Conservation (phyloP, 2,113 vertebrate species). For the Vanacampus margaritifer region DNA sequence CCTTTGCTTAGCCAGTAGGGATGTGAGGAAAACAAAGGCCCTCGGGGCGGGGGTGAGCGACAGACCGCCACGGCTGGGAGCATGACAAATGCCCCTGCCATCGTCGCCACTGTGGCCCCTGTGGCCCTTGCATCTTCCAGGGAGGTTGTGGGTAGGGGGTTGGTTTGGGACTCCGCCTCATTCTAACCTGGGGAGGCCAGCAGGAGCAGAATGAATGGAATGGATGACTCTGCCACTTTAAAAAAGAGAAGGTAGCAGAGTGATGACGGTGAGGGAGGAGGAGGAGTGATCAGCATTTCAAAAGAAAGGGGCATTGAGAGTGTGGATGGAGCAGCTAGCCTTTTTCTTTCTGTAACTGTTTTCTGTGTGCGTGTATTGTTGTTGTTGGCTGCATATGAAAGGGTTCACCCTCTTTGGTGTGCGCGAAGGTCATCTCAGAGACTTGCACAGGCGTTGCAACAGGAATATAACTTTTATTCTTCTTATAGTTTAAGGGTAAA, state of each 20-base stretch:
- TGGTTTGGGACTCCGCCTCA: slow-evolving; percentile 20
- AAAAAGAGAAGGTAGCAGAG: slow-evolving; percentile 57
- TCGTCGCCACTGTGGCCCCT: slow-evolving; percentile 45
- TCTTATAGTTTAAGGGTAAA: no score
- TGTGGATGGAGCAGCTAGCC: slow-evolving; percentile 39
- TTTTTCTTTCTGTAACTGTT: slow-evolving; percentile 25
- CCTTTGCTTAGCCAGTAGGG: slow-evolving; percentile 78
- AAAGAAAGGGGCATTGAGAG: slow-evolving; percentile 52
- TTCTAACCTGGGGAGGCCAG: slow-evolving; percentile 47
- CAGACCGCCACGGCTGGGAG: slow-evolving; percentile 71
- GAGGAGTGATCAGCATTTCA: slow-evolving; percentile 68
- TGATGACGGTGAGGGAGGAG: slow-evolving; percentile 47
- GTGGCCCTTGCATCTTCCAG: slow-evolving; percentile 45
- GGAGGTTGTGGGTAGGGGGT: slow-evolving; percentile 8
- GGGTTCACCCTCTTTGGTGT: slow-evolving; percentile 30
- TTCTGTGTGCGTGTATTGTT: background rate
- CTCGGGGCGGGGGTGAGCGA: slow-evolving; percentile 65
- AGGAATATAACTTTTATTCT: background rate
- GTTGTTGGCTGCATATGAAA: slow-evolving; percentile 21
- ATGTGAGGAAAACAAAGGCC: slow-evolving; percentile 76
- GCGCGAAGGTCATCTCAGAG: slow-evolving; percentile 34
- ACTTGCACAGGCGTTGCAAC: background rate
- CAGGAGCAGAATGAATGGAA: slow-evolving; percentile 63
- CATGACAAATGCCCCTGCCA: slow-evolving; percentile 77
- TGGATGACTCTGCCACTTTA: slow-evolving; percentile 67